These are phyloP conservation scores for Paracentrotus lividus DNA, from an alignment of 53 echinoderm and acorn worm genomes.

Conservation along the genomic window DNA sequence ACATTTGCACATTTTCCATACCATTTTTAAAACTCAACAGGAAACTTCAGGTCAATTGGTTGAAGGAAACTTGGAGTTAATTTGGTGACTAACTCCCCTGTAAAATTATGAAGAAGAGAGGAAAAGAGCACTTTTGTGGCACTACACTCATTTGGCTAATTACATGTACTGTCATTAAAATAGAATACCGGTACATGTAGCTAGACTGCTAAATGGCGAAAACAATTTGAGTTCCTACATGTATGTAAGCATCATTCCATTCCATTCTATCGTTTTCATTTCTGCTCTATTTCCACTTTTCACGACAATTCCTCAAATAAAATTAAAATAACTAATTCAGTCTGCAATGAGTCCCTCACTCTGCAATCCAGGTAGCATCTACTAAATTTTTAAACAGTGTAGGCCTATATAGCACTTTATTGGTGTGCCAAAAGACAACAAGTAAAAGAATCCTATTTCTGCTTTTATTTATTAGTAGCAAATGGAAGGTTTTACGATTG, in stretches of 20 bases:
- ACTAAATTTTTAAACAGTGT: no score
- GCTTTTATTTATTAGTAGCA: no score
- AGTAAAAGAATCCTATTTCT: background rate
- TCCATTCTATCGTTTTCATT: background rate
- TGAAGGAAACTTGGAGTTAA: conserved; percentile 50
- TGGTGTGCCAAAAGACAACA: no score
- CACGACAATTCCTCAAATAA: no score
- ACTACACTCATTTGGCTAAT: background rate
- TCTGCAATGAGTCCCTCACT: no score
- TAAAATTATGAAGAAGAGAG: conserved; percentile 6
- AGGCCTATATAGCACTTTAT: no score
- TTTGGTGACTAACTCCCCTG: conserved; percentile 64
- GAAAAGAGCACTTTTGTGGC: conserved; percentile 3
- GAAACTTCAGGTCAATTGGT: conserved; percentile 65
- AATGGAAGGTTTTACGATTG: no score
- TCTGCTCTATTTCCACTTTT: background rate
- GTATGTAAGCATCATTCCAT: background rate
- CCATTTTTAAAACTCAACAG: background rate
- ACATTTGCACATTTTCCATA: conserved; percentile 6
- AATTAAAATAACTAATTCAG: no score
- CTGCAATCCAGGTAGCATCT: no score
- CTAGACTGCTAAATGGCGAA: no score
- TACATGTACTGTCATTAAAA: no score
- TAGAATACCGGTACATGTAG: background rate
- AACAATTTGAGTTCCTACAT: conserved; percentile 24